phyloP scores from a whole-genome alignment of 1,140 invertebrate genomes.

The Vanessa tameamea region DNA sequence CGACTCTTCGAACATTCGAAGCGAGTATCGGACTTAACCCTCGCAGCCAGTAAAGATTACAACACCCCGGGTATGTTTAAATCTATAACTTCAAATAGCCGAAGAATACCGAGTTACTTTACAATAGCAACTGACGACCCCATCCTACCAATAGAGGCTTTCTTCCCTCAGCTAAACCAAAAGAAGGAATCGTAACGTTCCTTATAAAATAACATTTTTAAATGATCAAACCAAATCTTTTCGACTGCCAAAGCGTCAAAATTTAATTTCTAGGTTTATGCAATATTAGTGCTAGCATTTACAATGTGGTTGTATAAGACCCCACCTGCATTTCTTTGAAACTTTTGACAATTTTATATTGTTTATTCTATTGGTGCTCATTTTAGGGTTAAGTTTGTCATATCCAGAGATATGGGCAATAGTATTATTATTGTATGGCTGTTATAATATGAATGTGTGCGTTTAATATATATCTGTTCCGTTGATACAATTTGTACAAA shows the following conservation, averaged over 20 bases:
- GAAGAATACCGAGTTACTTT: conserved; percentile 82
- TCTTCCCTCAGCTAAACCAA: conserved; percentile 83
- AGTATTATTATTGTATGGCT: conserved; percentile 38
- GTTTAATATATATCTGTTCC: conserved; percentile 5
- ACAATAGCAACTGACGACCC: conserved; percentile 84
- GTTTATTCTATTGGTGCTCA: conserved; percentile 44
- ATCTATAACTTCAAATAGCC: conserved; percentile 74
- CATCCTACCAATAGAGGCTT: conserved; percentile 83
- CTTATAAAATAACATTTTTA: conserved; percentile 36
- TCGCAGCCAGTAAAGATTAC: conserved; percentile 82
- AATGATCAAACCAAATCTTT: conserved; percentile 65
- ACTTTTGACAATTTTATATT: conserved; percentile 24
- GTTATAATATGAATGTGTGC: conserved; percentile 16
- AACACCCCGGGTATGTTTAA: conserved; percentile 82
- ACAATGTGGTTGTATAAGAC: conserved; percentile 36
- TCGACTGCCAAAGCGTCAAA: conserved; percentile 71
- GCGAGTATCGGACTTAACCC: conserved; percentile 82
- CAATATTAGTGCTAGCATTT: conserved; percentile 39
- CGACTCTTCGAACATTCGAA: conserved; percentile 79
- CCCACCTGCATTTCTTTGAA: conserved; percentile 42
- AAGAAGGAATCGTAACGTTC: conserved; percentile 77
- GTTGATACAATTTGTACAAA: not conserved
- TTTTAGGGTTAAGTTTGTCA: conserved; percentile 44
- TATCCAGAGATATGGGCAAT: conserved; percentile 39
- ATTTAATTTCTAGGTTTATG: conserved; percentile 37